Evolutionary conservation across 2,797 vertebrate species (phyloP).

Genomic region (Esox lucius): DNA sequence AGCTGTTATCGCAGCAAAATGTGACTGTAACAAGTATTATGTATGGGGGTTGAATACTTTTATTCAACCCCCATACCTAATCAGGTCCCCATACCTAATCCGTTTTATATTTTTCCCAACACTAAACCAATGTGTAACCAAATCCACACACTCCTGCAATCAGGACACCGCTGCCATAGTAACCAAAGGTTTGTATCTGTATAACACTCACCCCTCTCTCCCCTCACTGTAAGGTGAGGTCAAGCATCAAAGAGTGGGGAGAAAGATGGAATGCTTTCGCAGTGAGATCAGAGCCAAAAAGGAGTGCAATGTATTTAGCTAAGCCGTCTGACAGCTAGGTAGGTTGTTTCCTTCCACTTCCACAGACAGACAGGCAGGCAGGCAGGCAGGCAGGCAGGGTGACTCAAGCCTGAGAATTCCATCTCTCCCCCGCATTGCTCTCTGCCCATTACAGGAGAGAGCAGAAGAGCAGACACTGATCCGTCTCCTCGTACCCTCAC

Average conservation of each 20-base stretch:
- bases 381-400: conserved; percentile 15
- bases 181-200: conserved; percentile 72
- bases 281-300: conserved; percentile 66
- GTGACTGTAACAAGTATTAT: too few species aligned
- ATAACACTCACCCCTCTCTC: conserved; percentile 60
- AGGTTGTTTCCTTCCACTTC: conserved; percentile 24
- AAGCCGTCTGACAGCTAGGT: conserved; percentile 25
- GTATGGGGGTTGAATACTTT: too few species aligned
- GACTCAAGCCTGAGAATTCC: not conserved
- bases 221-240: conserved; percentile 71
- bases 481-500: conserved; percentile 46
- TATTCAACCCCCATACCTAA: too few species aligned
- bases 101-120: too few species aligned
- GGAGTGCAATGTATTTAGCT: conserved; percentile 44
- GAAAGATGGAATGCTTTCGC: conserved; percentile 58
- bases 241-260: conserved; percentile 53
- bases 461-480: conserved; percentile 32
- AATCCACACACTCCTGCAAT: conserved; percentile 68
- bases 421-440: not conserved
- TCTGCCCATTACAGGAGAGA: not conserved
- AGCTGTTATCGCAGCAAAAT: too few species aligned
- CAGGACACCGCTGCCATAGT: conserved; percentile 74
- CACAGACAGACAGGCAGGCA: not conserved
- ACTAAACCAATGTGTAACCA: conserved; percentile 56
- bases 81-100: too few species aligned